Evolutionary conservation across 2,888 invertebrate species (phyloP).

Genomic region (Pristionchus arcanus): DNA sequence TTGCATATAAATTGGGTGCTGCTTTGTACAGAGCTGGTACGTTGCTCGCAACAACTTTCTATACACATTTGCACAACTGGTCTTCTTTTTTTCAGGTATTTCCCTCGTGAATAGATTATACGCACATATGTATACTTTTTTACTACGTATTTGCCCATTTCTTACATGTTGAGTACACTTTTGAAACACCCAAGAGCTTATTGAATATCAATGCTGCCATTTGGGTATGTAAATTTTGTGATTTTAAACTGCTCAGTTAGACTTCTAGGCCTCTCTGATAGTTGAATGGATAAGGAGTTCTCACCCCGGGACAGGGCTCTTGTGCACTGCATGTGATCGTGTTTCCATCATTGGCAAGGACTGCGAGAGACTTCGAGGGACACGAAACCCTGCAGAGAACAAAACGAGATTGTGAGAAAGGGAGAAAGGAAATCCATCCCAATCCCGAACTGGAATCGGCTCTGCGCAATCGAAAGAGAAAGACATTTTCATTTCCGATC

Average conservation of each 20-base stretch:
- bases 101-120: too few species aligned
- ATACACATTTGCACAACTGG: not conserved
- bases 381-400: constrained; percentile 59
- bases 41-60: not conserved
- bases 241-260: too few species aligned
- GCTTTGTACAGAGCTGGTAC: not conserved
- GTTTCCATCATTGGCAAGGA: constrained; percentile 61
- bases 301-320: constrained; percentile 65
- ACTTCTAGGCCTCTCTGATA: too few species aligned
- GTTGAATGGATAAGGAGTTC: not conserved
- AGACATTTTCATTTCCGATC: constrained; percentile 45
- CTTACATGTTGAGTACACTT: too few species aligned
- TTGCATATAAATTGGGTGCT: too few species aligned
- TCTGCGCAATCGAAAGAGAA: constrained; percentile 4
- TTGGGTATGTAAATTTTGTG: too few species aligned
- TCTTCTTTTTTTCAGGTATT: too few species aligned
- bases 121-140: too few species aligned
- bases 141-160: too few species aligned
- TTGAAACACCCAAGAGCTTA: too few species aligned
- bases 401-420: constrained; percentile 18
- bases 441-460: constrained; percentile 41
- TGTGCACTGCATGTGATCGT: constrained; percentile 61
- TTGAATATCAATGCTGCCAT: too few species aligned
- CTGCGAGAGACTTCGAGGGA: constrained; percentile 63
- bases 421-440: not conserved